Conservation (phyloP, 2,888 invertebrate genomes). For the Lasius fuliginosus region DNA sequence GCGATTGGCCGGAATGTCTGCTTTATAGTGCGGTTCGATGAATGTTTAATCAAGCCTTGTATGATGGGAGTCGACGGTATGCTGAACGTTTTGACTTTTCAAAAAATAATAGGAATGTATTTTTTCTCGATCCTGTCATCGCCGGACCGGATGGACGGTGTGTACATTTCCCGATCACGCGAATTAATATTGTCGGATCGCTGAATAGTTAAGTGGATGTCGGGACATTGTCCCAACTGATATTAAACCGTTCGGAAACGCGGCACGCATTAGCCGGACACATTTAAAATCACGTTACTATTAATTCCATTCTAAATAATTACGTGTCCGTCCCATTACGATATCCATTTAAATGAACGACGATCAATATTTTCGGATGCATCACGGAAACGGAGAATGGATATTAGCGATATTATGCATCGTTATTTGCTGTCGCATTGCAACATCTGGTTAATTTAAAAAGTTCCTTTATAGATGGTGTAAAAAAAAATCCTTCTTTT, state of each 20-base stretch:
- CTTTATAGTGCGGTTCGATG: slow-evolving; percentile 48
- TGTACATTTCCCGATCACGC: slow-evolving; percentile 39
- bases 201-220: slow-evolving; percentile 64
- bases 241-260: slow-evolving; percentile 50
- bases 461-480: neutral
- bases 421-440: neutral
- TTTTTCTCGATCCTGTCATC: slow-evolving; percentile 34
- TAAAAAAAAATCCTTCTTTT: neutral
- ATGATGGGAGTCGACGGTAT: neutral
- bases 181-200: slow-evolving; percentile 55
- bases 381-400: neutral
- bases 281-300: slow-evolving; percentile 61
- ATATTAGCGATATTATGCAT: slow-evolving; percentile 1
- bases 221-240: slow-evolving; percentile 27
- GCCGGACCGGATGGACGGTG: neutral
- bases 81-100: slow-evolving; percentile 46
- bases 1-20: slow-evolving; percentile 48
- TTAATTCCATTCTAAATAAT: slow-evolving; percentile 55
- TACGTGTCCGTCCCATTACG: slow-evolving; percentile 7
- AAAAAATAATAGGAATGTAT: slow-evolving; percentile 44
- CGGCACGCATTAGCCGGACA: slow-evolving; percentile 25
- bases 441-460: neutral
- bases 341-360: slow-evolving; percentile 5
- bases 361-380: slow-evolving; percentile 27
- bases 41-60: slow-evolving; percentile 71